Base-by-base conservation (phyloP, 1,140 invertebrate species). In the Aphelenchoides besseyi region DNA sequence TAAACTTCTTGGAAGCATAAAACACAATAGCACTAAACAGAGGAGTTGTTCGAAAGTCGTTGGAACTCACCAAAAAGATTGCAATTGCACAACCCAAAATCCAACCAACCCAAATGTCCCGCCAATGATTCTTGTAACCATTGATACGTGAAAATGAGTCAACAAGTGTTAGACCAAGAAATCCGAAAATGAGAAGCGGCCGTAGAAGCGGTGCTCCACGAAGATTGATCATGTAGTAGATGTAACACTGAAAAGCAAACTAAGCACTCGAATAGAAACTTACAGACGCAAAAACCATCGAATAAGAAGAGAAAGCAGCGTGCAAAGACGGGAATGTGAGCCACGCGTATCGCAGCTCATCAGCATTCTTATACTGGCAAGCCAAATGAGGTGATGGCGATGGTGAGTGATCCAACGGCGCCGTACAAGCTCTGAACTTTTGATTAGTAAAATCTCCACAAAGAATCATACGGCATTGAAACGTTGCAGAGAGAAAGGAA, bases 211-310 rank as follows among this genome's bases (percentile, higher is more conserved):
- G 82, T 37, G 82, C 82, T 33, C 82, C 83, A 28, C 82, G 79
- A 12, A 85, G 67, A 66, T 82, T 83, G 32, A 83, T 79, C 82
- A 83, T 83, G 79, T 85, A 83, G 67, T 85, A 85, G 62, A 83
- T 84, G 74, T 83, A 83, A 52, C 71, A 79, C 82, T 82, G 61
- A 37, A 48, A 48, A 48, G 41, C 41, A 48, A 48, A 23, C 41
- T 23, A 48, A 48, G 12, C 41, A 48, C 12, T 48, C 41, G 41
- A 48, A 48, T 48, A 48, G 41, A 37, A 32, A 72, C 69, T 79
- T 61, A 82, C 81, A 12, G 77, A 85, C 41, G 82, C 83, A 69
- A 83, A 83, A 52, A 80, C 77, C 28, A 75, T 75, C 3, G 82
- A 80, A 70, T 82, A 83, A 33, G 64, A 72, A 2, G 83, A 85